Percentiles rank a stretch among this genome's conserved stretches.
Evolutionary conservation across 1,140 invertebrate species (phyloP).

Genomic region (Drosophila insularis): DNA sequence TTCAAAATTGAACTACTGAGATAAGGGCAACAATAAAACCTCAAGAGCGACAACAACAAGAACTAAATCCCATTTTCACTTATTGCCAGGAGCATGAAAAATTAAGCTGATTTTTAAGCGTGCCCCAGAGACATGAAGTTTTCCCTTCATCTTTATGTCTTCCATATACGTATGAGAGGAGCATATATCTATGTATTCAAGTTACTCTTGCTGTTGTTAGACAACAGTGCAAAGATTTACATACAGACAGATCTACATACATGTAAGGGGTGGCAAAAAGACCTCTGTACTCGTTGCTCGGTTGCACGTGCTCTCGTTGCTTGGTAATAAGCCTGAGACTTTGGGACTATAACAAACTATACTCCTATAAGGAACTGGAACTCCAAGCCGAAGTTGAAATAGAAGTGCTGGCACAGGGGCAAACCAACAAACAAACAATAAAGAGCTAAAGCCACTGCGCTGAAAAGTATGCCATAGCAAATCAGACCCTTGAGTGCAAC

Average conservation of each 20-base stretch:
- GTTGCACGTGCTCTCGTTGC: slow-evolving; percentile 52
- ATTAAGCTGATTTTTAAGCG: slow-evolving; percentile 67
- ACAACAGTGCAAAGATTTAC: slow-evolving; percentile 70
- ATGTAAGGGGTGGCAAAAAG: not conserved
- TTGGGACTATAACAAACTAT: slow-evolving; percentile 45
- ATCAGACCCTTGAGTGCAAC: slow-evolving; percentile 65
- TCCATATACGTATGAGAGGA: not conserved
- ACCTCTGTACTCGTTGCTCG: not conserved
- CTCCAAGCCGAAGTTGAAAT: slow-evolving; percentile 32
- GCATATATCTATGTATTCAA: slow-evolving; percentile 29
- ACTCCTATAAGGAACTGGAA: slow-evolving; percentile 10
- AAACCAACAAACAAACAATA: slow-evolving; percentile 45
- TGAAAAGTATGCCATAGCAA: slow-evolving; percentile 58
- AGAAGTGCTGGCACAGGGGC: slow-evolving; percentile 4
- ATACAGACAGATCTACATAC: slow-evolving; percentile 27
- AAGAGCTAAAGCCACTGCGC: slow-evolving; percentile 42
- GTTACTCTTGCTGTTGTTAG: slow-evolving; percentile 30
- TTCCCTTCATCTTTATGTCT: slow-evolving; percentile 18
- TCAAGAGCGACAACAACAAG: slow-evolving; percentile 14
- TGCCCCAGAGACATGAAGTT: slow-evolving; percentile 50
- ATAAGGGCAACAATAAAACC: slow-evolving; percentile 6
- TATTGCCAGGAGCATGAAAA: slow-evolving; percentile 70
- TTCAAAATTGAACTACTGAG: slow-evolving; percentile 45
- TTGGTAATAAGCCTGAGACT: slow-evolving; percentile 71
- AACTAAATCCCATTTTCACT: slow-evolving; percentile 37